Base-by-base conservation (phyloP, 1,140 invertebrate species). In the Brachionus paranguensis region DNA sequence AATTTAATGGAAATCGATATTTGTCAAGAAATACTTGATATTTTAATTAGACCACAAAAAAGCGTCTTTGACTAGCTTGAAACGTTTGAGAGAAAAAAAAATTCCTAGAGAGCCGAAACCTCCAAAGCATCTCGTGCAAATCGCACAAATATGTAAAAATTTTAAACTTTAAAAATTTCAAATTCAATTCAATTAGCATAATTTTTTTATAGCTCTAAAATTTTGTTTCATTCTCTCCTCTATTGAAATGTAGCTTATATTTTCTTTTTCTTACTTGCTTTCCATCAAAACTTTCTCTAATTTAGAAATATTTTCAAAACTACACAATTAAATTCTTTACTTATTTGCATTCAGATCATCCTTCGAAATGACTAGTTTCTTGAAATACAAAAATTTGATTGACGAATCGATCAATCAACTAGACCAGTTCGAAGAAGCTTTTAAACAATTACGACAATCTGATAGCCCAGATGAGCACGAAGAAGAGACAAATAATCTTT, bases 361-460 rank as follows among this genome's bases (percentile, higher is more conserved):
- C 27, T 37, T 29, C 33, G 41, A 68, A 74, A 74, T 43, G 24
- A 76, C 47, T 20, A 76, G 47, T 29, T 37, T 27, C 50, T 76
- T 50, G n/a, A 76, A 76, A 53, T 76, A 76, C n/a, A 76, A 76
- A 76, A 76, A 76, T 50, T 50, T 76, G 24, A 76, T 76, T 53
- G 72, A 76, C 45, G 72, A 76, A 50, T 76, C 72, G 24, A 76
- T 76, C 20, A 50, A 53, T 76, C 72, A 76, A 50, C 43, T 76
- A 27, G 47, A 76, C 17, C 43, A 76, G n/a, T 76, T 50, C 33
- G 72, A 76, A 76, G 47, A 27, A 24, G 45, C 12, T 47, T 10
- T 76, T 3, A 47, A 76, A 76, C 43, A 37, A 37, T 20, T 50
- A 12, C 17, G 45, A 27, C 43, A 76, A 50, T 29, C 41, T 11